Evolutionary conservation across 2,113 vertebrate species (phyloP), one percentile per base, ranked within the genome.

Genomic region (Arothron firmamentum): DNA sequence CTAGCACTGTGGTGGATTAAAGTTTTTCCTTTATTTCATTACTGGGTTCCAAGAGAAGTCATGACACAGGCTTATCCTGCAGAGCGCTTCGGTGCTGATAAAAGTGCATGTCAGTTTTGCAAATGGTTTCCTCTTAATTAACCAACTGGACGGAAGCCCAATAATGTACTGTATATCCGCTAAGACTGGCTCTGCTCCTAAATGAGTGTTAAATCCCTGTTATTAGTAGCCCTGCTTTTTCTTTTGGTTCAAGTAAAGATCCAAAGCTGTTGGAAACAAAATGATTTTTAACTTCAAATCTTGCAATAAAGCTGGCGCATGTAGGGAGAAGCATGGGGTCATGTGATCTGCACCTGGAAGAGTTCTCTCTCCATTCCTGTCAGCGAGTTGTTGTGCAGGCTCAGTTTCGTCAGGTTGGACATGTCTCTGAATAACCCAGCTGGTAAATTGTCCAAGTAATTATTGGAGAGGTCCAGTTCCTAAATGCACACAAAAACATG

Each of bases 391-490:
- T 99, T 99, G 77, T 93, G 92, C 65, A 99, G 90, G 74, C 90
- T 93, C 25, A 99, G 90, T 83, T 93, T 93, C 0, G 93, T 96
- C 72, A 99, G 90, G 82, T 98, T 98, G 17, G 85, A 87, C 88
- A 97, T 90, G 75, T 96, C 93, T 0, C 87, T 85, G 72, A 99
- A 98, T 69, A 96, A 79, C 46, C 92, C 88, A 15, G 92, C 77
- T 5, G 96, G 96, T 47, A 99, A 90, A 87, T 95, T 94, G 81
- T 98, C 95, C 80, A 99, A 87, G 87, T 96, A 98, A 88, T 99
- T 99, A 87, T 98, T 98, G 61, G 97, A 99, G 62, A 99, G 90
- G 74, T 99, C 96, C 88, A 99, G 79, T 45, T 85, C 82, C 87
- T 89, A 18, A 56, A 77, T 13, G 21, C 59, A 76, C 20, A 59